Percentiles rank a stretch among this genome's conserved stretches.
Conservation (phyloP, 2,113 vertebrate genomes). For the Romanogobio albipinnatus region DNA sequence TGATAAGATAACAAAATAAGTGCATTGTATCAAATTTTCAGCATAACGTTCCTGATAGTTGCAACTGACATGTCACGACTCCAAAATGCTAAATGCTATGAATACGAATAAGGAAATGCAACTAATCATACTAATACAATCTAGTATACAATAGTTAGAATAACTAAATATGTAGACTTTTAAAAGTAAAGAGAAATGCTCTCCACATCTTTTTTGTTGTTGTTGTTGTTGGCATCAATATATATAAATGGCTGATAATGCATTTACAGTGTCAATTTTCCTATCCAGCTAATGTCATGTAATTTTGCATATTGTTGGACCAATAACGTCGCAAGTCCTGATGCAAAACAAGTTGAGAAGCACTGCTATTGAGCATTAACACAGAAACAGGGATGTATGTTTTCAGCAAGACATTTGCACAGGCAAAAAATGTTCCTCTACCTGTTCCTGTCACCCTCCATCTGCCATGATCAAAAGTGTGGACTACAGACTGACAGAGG, state of each 20-base stretch:
- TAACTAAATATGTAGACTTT: not conserved
- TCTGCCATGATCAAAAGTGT: conserved; percentile 10
- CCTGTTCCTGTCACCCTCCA: not conserved
- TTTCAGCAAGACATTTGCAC: not conserved
- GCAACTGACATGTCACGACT: not conserved
- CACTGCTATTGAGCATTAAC: not conserved
- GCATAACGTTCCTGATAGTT: not conserved
- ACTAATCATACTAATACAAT: not conserved
- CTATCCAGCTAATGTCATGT: not conserved
- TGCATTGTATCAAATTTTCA: not conserved
- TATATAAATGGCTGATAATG: too few species aligned
- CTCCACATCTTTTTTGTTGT: not conserved
- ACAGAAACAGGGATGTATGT: not conserved
- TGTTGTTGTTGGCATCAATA: too few species aligned
- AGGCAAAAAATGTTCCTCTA: not conserved
- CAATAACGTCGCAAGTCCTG: not conserved
- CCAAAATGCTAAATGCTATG: not conserved
- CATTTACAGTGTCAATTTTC: too few species aligned
- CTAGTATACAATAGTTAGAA: too few species aligned
- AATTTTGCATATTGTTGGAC: not conserved
- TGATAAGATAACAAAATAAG: too few species aligned
- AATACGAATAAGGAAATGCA: not conserved
- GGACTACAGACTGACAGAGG: not conserved
- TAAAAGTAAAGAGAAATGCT: not conserved
- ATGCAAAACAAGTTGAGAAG: not conserved